Evolutionary conservation across 1,140 invertebrate genomes (phyloP).

Genomic region (Eufriesea mexicana): DNA sequence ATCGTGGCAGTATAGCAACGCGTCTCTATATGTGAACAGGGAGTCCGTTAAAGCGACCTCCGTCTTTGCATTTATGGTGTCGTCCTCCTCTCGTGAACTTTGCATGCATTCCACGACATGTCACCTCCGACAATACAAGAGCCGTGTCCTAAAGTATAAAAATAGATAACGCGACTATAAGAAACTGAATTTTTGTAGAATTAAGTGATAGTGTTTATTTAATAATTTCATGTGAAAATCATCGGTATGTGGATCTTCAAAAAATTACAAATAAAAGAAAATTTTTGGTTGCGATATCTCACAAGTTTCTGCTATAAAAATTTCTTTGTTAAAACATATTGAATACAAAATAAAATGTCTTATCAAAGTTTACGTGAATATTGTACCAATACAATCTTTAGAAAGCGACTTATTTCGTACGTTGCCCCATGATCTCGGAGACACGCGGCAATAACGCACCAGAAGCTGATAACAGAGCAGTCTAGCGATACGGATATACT

Average conservation of each 20-base stretch:
- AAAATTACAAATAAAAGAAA: not conserved
- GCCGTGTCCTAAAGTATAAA: too few relatives aligned
- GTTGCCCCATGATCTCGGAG: not conserved
- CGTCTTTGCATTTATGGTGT: not conserved
- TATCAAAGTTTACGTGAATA: not conserved
- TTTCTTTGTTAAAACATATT: too few relatives aligned
- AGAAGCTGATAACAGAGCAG: conserved; percentile 1
- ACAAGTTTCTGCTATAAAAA: not conserved
- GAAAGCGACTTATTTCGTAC: not conserved
- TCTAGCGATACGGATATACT: not conserved
- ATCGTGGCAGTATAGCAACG: conserved; percentile 5
- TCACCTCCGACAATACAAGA: not conserved
- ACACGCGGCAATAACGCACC: not conserved
- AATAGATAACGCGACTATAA: not conserved
- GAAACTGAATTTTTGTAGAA: not conserved
- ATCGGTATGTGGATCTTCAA: not conserved
- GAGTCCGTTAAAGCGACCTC: not conserved
- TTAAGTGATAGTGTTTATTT: not conserved
- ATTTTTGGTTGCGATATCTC: not conserved
- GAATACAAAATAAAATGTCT: not conserved
- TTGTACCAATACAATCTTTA: not conserved
- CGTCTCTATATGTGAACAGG: not conserved
- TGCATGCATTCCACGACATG: conserved; percentile 1
- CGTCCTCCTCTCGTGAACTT: not conserved
- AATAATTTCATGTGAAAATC: not conserved